A percentile compares a stretch with the other conserved stretches of the same genome.
Conservation (phyloP, 2,888 invertebrate species). For the Callimorpha dominula region DNA sequence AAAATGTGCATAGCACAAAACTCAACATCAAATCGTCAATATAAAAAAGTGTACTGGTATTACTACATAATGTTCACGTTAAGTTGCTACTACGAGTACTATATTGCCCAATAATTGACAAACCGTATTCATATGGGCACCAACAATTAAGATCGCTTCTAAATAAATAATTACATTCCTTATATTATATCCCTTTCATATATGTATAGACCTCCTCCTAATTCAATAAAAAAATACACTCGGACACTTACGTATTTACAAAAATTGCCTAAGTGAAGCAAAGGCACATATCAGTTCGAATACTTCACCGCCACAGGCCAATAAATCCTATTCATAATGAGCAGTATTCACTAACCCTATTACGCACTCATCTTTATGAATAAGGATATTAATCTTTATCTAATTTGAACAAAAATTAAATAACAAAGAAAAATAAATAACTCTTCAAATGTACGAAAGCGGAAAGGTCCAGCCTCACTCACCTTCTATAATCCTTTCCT, state of each 20-base stretch:
- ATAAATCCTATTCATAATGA: not conserved
- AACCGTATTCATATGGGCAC: too few species aligned
- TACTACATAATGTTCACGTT: too few species aligned
- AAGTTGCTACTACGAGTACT: too few species aligned
- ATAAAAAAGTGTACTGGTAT: too few species aligned
- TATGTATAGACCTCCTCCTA: not conserved
- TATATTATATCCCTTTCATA: not conserved
- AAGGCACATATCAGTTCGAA: not conserved
- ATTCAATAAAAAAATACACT: not conserved
- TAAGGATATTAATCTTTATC: not conserved
- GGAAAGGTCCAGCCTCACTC: constrained; percentile 24
- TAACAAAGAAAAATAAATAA: constrained; percentile 6
- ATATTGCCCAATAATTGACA: too few species aligned
- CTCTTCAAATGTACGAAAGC: not conserved
- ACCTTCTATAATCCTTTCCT: constrained; percentile 29
- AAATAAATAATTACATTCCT: not conserved
- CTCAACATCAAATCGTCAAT: too few species aligned
- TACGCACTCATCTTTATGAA: not conserved
- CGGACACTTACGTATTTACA: not conserved
- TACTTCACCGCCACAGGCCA: not conserved
- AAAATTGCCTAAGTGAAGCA: not conserved
- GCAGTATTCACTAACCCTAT: not conserved
- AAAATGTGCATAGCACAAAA: too few species aligned
- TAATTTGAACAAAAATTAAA: not conserved
- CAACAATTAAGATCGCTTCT: too few species aligned